Conservation (phyloP, 2,888 invertebrate genomes). For the Trachelus troglodyta region DNA sequence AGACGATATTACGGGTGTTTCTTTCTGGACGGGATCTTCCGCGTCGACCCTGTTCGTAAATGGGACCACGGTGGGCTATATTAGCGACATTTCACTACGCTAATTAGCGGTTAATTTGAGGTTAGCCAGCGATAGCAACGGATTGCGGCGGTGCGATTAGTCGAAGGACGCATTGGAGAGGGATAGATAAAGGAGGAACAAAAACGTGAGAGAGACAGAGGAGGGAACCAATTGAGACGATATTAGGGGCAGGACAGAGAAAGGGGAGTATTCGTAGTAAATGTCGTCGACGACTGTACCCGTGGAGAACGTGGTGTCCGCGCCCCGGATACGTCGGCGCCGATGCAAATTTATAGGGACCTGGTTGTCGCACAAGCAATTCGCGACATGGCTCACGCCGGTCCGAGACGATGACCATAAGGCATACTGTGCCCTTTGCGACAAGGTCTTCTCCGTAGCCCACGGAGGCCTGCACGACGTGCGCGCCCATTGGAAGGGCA, state of each 20-base stretch:
- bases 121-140: conserved; percentile 21
- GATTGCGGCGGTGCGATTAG: not conserved
- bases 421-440: conserved; percentile 53
- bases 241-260: not conserved
- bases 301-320: conserved; percentile 13
- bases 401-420: conserved; percentile 52
- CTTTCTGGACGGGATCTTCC: no score
- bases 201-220: not conserved
- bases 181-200: not conserved
- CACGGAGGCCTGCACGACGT: conserved; percentile 56
- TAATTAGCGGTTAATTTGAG: conserved; percentile 41
- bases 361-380: conserved; percentile 47
- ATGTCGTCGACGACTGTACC: not conserved
- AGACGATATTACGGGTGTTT: no score
- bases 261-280: not conserved
- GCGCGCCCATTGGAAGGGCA: conserved; percentile 58
- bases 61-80: no score
- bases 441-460: conserved; percentile 53
- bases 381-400: conserved; percentile 50
- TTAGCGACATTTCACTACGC: conserved; percentile 15
- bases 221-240: not conserved
- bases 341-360: conserved; percentile 55
- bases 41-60: no score
- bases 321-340: conserved; percentile 38
- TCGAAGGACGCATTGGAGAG: conserved; percentile 7